Base-by-base conservation (phyloP, 2,797 vertebrate species). In the Falco berigora region DNA sequence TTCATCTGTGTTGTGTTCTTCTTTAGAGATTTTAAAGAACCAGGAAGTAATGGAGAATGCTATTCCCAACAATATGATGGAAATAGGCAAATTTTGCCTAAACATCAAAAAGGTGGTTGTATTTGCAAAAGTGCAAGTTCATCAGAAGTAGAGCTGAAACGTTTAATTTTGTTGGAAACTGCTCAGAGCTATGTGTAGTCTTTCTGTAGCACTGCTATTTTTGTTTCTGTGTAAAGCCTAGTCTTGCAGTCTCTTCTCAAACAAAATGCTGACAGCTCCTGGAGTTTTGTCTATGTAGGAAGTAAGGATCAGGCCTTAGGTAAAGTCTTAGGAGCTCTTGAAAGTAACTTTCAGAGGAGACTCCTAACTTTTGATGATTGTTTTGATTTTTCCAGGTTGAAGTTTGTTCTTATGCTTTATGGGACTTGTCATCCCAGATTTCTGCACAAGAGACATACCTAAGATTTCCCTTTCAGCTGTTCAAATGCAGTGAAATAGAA, bases 401-500 rank as follows among this genome's bases (percentile, higher is more conserved):
- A 83, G n/a, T 92, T 90, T 80, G 12, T 69, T 94, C 56, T 24
- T 74, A 23, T 79, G 28, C 52, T 94, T 90, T 90, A 19, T 77
- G 18, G 73, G 32, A 56, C 61, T 85, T 59, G 7, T 47, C 63
- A 53, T 56, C 74, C 24, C 76, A 53, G 44, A 69, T 82, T 82
- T 83, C 77, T 76, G 42, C 79, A 67, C 40, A 66, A 72, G 86
- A 92, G 59, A n/a, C n/a, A 9, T 67, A 38, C 3, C 44, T n/a
- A 71, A 44, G 50, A 11, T 82, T 86, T 86, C 79, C 36, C 67
- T 95, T 82, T 77, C 7, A 74, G 73, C 74, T 68, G 90, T 79
- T 94, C 56, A 93, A 77, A 85, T 76, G 64, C 90, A 92, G 52
- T 93, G 88, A 91, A 80, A 95, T 19, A 92, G 85, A 91, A 95